Conservation (phyloP, 2,113 vertebrate species). For the Caranx ignobilis region DNA sequence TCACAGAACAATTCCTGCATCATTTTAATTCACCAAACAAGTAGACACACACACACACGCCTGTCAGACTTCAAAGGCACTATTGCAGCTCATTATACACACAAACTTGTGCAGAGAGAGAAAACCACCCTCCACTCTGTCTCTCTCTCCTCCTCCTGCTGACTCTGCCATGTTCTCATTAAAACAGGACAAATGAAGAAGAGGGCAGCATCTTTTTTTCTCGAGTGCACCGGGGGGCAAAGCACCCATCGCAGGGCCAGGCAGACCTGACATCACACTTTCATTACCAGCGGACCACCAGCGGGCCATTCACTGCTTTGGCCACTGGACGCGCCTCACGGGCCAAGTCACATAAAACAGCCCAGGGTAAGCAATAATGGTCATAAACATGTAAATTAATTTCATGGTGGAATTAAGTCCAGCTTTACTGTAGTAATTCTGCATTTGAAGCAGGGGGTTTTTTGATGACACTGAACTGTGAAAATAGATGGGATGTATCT, state of each 20-base stretch:
- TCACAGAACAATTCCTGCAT: not conserved
- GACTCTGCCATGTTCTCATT: constrained; percentile 46
- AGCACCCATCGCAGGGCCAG: constrained; percentile 3
- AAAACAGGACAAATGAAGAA: constrained; percentile 56
- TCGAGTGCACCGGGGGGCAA: constrained; percentile 20
- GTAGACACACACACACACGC: not conserved
- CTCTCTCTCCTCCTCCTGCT: not conserved
- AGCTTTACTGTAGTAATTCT: not conserved
- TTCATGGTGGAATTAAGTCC: not conserved
- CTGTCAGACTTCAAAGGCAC: constrained; percentile 31
- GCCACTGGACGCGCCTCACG: not conserved
- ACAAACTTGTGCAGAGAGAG: not conserved
- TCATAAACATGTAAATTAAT: not conserved
- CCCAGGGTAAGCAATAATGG: not conserved
- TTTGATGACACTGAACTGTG: not conserved
- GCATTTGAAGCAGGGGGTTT: not conserved
- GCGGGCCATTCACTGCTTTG: constrained; percentile 5
- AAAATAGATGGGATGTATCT: not conserved
- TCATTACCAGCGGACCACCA: constrained; percentile 27
- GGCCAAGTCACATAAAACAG: not conserved
- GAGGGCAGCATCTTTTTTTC: constrained; percentile 42
- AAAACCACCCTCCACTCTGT: not conserved
- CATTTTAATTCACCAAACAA: not conserved
- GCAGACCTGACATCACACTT: constrained; percentile 17
- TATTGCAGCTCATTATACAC: constrained; percentile 19